phyloP scores from a whole-genome alignment of 2,888 invertebrate genomes.

The Agrotis ipsilon region DNA sequence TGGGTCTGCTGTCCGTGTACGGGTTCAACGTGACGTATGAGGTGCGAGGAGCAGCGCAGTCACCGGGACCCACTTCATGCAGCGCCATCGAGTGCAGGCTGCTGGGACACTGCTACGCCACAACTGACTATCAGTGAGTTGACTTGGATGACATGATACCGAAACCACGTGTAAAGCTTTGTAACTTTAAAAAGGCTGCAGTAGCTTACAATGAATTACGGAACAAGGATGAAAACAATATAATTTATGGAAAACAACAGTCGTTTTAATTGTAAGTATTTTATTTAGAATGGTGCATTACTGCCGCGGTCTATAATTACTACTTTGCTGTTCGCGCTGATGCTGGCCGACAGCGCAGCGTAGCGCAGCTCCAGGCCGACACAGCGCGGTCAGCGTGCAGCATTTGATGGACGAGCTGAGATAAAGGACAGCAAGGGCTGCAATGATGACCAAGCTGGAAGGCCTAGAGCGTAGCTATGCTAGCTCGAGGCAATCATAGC shows the following conservation, averaged over 20 bases:
- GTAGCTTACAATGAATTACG: background rate
- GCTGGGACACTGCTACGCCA: conserved; percentile 95
- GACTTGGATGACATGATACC: background rate
- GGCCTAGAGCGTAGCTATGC: no score
- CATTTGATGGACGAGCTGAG: no score
- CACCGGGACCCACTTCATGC: conserved; percentile 92
- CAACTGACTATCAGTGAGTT: conserved; percentile 94
- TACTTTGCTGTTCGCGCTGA: no score
- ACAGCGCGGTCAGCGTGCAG: no score
- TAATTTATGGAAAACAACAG: background rate
- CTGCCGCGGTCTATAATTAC: no score
- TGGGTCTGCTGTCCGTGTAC: conserved; percentile 95
- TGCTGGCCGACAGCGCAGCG: no score
- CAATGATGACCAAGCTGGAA: no score
- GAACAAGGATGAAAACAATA: background rate
- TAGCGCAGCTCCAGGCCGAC: no score
- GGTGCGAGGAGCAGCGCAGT: conserved; percentile 89
- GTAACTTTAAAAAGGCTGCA: background rate
- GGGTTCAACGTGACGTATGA: conserved; percentile 98
- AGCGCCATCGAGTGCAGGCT: conserved; percentile 96
- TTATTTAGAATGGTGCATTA: background rate
- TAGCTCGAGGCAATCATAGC: no score
- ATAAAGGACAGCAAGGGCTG: no score
- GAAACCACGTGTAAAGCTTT: background rate
- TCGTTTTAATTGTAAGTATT: no score